Base-by-base conservation (phyloP, 2,888 invertebrate genomes). In the Aplocera efformata region DNA sequence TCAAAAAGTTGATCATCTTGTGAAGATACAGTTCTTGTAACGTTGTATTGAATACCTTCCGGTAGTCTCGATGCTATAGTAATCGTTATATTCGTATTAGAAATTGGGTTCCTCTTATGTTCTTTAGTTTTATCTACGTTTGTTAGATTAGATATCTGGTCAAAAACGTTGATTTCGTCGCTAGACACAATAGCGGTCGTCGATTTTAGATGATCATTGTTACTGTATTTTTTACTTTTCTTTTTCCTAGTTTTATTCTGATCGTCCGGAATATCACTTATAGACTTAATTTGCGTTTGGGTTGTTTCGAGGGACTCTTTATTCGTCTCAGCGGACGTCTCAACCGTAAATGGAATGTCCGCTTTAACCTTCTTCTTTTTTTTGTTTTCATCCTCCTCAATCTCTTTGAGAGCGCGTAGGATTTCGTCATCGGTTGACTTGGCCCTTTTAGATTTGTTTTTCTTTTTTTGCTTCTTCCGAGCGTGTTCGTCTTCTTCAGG, bases 351-450 rank as follows among this genome's bases (percentile, higher is more conserved):
- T 1, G 10, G 25, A 9, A 27, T 7, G 2, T 56, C 53, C 6
- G 38, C 3, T 33, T 44, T 52, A 5, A 30, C 10, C 21, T 32
- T 40, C 57, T 72, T 80, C 59, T 76, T 85, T 63, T 83, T 86
- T 54, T 80, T 84, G 43, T 69, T 79, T 29, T 77, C 72, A 21
- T 66, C 63, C 33, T 75, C 79, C 50, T 83, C 84, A 32, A 88
- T 85, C 64, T 88, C 88, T 66, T 83, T 86, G 0, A 88, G 64
- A 27, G 84, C 86, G 55, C 72, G 79, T 48, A 75, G 77, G 48
- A 88, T 88, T 53, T 88, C 86, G 50, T 88, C 85, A 53, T 77
- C 79, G 9, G 58, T 44, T 1, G 60, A 51, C 56, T 77, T 83
- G n/a, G 48, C 38, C 54, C 79, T 84, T 51, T 81, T 85, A n/a